Conservation (phyloP, 2,113 vertebrate species). For the Nannobrachium achirus region DNA sequence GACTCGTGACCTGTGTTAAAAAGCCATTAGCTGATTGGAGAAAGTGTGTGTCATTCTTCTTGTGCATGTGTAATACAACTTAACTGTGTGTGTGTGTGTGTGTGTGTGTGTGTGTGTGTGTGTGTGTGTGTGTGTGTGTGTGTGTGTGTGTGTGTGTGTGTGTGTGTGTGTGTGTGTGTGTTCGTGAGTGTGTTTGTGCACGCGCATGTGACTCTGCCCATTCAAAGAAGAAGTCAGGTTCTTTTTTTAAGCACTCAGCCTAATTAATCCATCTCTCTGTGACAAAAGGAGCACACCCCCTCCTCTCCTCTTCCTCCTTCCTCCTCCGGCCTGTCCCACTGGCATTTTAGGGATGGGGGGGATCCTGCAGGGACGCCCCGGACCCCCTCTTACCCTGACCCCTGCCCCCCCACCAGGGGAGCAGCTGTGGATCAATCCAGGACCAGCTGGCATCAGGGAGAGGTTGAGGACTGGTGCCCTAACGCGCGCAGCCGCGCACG, state of each 20-base stretch:
- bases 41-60: slow-evolving; percentile 18
- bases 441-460: slow-evolving; percentile 76
- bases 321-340: slow-evolving; percentile 62
- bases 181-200: not conserved
- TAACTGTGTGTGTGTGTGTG: slow-evolving; percentile 27
- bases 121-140: slow-evolving; percentile 30
- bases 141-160: slow-evolving; percentile 28
- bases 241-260: slow-evolving; percentile 60
- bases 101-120: slow-evolving; percentile 32
- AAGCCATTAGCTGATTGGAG: slow-evolving; percentile 56
- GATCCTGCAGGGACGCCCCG: slow-evolving; percentile 69
- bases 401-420: slow-evolving; percentile 76
- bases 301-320: slow-evolving; percentile 27
- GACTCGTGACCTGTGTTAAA: slow-evolving; percentile 52
- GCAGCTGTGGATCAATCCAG: slow-evolving; percentile 81
- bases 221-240: slow-evolving; percentile 58
- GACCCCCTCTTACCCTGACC: slow-evolving; percentile 75
- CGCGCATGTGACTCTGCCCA: slow-evolving; percentile 12
- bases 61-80: slow-evolving; percentile 17
- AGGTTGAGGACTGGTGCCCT: slow-evolving; percentile 49
- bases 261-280: slow-evolving; percentile 75
- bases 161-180: slow-evolving; percentile 13
- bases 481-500: slow-evolving; percentile 11
- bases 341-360: slow-evolving; percentile 71
- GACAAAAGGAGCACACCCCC: slow-evolving; percentile 56